Evolutionary conservation across 2,797 vertebrate genomes (phyloP), one percentile per base, ranked within the genome.

Genomic region (Rhinogobio ventralis): DNA sequence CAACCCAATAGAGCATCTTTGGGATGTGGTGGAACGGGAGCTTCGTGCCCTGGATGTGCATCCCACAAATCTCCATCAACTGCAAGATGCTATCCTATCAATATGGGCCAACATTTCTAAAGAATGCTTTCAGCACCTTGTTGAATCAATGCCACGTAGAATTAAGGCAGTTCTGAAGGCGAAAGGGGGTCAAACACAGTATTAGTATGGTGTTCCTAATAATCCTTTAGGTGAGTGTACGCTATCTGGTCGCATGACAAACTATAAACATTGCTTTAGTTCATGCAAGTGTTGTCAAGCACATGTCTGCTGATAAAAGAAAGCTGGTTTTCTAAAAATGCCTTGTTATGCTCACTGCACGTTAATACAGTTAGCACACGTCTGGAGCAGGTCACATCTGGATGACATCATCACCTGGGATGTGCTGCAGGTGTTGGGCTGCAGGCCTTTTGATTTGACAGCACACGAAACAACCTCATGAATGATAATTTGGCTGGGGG

Each of bases 401-500:
- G 60, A 85, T 64, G 79, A 60, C 62, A 8, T 84, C 68, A 86
- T 82, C 60, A 64, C 36, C 19, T 49, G 51, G 62, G 23, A 67
- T 51, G 17, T 76, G 45, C 60, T 36, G 60, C 80, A 77, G 75
- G 81, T 82, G 75, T 46, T 36, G 62, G 46, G 49, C 64, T 7
- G 66, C n/a, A 10, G 45, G 62, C 4, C 36, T 79, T 42, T 53
- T 62, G 78, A 72, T 86, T 82, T 28, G 60, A 82, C 78, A 79
- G 53, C 83, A 67, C 39, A 84, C 10, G 69, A 84, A 71, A 74
- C 69, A 72, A 55, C 45, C 81, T 78, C 46, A 83, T 74, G 72
- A 76, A 89, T 77, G 71, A 87, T 78, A 82, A 87, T 75, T 81
- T 67, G 81, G 74, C 82, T 20, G 20, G 62, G 69, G 71, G 64